Conservation (phyloP, 2,797 vertebrate species). For the Eulemur albifrons region DNA sequence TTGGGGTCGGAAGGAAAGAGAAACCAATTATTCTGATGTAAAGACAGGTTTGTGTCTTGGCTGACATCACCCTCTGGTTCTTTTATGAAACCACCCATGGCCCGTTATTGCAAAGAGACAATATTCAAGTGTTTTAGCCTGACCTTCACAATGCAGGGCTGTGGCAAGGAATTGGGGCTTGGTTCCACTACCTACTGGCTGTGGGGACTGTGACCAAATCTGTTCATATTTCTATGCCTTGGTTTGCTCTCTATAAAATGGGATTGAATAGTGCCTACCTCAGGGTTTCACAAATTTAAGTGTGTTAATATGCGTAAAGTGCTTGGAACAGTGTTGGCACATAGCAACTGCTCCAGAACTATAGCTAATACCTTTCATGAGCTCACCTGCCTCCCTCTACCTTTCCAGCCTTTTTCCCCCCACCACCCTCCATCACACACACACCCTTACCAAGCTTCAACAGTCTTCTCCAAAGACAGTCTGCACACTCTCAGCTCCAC, state of each 20-base stretch:
- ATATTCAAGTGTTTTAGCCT: neutral
- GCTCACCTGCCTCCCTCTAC: neutral
- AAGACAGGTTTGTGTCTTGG: neutral
- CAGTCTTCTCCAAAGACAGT: too few relatives aligned
- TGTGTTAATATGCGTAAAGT: neutral
- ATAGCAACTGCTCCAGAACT: neutral
- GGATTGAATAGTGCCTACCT: neutral
- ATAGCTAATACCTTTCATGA: neutral
- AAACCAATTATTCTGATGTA: neutral
- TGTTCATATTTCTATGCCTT: neutral
- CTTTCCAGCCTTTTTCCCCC: neutral
- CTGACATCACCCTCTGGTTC: neutral
- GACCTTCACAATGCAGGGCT: neutral
- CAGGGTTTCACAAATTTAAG: neutral
- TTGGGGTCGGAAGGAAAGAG: neutral
- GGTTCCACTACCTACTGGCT: neutral
- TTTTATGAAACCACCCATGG: neutral
- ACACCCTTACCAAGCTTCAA: too few relatives aligned
- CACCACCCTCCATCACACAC: too few relatives aligned
- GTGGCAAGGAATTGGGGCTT: accelerated
- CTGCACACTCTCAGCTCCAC: too few relatives aligned
- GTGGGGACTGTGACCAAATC: neutral
- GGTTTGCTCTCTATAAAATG: neutral
- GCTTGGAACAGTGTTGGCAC: neutral
- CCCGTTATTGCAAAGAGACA: neutral